Base-by-base conservation (phyloP, 1,140 invertebrate species). In the Drosophila pseudoobscura region DNA sequence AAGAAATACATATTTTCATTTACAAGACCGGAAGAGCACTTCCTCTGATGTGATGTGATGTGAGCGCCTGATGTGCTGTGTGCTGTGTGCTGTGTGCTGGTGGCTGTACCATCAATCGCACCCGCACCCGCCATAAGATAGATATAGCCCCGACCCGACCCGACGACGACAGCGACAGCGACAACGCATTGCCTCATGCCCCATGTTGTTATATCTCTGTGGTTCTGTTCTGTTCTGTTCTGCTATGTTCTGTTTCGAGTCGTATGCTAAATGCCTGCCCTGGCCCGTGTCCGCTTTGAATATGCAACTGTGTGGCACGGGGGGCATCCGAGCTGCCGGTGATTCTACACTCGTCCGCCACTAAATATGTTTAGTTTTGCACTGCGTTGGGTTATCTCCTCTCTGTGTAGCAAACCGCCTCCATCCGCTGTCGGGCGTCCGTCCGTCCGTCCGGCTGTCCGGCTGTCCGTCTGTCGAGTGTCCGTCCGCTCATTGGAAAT, bases 1-100 rank as follows among this genome's bases (percentile, higher is more conserved):
- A 53, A 62, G 63, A 72, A 82, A 87, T 88, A 87, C 72, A 87
- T 87, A 87, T 87, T 87, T 87, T 88, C 83, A 88, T 87, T 87
- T 87, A 87, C 80, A 83, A 83, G 83, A 82, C 83, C 83, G 83
- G 83, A 87, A 87, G 83, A 87, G 83, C 83, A 87, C 83, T 87
- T 87, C 83, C 83, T 87, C 83, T 39, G 35, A 13, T 39, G 31
- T 11, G 31, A 35, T 69, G 62, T 60, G 61, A 59, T 75, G 70
- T 68, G 65, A 26, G 24, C 24, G 24, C 24, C 44, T 69, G 35
- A 26, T 26, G 31, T 39, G 35, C 35, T 47, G 22, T 13, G 29
- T 8, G 6, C 6, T 29, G 29, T 29, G 29, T 8, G 29, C 24
- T 26, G 24, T 24, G 3, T 26, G 31, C 31, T 35, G 7, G 9